These are phyloP conservation scores for Leptogaster cylindrica DNA, from an alignment of 2,888 invertebrate species.

Conservation along the genomic window DNA sequence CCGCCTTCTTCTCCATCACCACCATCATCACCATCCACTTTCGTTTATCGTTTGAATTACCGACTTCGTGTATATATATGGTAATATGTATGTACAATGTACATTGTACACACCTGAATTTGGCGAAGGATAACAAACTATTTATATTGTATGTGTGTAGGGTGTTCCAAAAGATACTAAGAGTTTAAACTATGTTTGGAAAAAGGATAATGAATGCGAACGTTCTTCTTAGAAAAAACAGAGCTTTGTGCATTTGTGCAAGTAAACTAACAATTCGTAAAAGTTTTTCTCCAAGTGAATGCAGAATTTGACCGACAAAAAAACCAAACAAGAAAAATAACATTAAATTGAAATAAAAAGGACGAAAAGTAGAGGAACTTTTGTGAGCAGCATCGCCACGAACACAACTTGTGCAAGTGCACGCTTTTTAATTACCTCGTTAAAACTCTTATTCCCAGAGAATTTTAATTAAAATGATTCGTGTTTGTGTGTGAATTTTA, in stretches of 20 bases:
- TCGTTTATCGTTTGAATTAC: neutral
- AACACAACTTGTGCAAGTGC: no score
- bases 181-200: no score
- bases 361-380: no score
- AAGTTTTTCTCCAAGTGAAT: conserved; percentile 6
- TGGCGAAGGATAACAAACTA: no score
- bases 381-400: no score
- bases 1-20: neutral
- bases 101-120: no score
- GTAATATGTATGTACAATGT: neutral
- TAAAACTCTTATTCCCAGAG: conserved; percentile 51
- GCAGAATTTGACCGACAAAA: conserved; percentile 9
- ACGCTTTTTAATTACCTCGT: conserved; percentile 53
- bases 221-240: neutral
- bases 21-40: neutral
- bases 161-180: no score
- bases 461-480: conserved; percentile 61
- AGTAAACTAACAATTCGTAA: neutral
- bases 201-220: neutral
- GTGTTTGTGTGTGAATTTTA: conserved; percentile 45
- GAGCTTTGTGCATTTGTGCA: neutral
- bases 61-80: neutral
- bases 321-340: no score
- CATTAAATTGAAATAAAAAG: no score
- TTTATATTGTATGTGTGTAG: no score